phyloP scores from a whole-genome alignment of 2,797 vertebrate species.

The Macropus fuliginosus region DNA sequence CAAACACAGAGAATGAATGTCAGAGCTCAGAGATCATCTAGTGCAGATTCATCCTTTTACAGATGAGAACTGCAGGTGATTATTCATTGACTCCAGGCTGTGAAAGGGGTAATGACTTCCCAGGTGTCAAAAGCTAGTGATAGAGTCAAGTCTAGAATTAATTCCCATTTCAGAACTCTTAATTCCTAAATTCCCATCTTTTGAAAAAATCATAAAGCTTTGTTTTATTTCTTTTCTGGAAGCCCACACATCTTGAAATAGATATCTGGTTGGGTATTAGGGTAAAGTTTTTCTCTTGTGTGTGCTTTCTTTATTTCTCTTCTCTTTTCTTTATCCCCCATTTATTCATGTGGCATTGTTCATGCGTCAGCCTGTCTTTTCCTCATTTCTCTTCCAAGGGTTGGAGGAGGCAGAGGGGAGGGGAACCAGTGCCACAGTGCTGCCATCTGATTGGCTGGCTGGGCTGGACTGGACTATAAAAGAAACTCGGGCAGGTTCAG shows the following conservation, averaged over 20 bases:
- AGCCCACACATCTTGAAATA: background rate
- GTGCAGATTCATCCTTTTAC: background rate
- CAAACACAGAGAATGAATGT: background rate
- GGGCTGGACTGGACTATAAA: constrained; percentile 80
- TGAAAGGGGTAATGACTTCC: background rate
- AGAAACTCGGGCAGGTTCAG: constrained; percentile 63
- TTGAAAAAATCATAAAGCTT: background rate
- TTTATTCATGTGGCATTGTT: constrained; percentile 30
- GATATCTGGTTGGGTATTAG: background rate
- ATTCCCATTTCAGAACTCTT: background rate
- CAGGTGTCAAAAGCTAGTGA: background rate
- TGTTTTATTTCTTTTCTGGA: background rate
- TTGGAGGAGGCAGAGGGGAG: constrained; percentile 58
- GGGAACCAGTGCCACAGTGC: constrained; percentile 63
- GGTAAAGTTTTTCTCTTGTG: constrained; percentile 50
- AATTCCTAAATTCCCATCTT: background rate
- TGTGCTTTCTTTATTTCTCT: constrained; percentile 15
- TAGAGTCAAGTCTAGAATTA: background rate
- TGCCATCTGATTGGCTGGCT: constrained; percentile 82
- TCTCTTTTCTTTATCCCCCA: constrained; percentile 21
- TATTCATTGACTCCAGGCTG: background rate
- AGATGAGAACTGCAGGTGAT: background rate
- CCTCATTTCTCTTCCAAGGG: constrained; percentile 51
- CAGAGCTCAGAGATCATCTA: background rate
- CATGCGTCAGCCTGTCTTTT: constrained; percentile 69